A percentile compares a stretch with the other conserved stretches of the same genome.
Conservation (phyloP, 2,113 vertebrate genomes). For the Chaetodon trifascialis region DNA sequence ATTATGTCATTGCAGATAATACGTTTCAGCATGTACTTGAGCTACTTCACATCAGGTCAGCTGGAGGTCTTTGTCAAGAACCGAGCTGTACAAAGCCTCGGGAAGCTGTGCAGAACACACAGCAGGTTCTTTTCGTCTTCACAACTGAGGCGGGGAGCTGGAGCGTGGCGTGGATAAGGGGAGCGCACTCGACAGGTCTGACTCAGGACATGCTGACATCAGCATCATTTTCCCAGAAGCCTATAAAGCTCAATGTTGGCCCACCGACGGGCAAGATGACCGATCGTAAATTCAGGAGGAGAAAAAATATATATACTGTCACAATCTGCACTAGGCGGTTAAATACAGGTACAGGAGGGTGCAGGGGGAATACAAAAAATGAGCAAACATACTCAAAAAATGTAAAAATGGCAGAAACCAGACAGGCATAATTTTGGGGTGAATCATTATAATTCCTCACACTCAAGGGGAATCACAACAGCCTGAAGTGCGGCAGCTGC, state of each 20-base stretch:
- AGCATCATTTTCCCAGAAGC: slow-evolving; percentile 79
- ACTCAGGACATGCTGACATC: slow-evolving; percentile 77
- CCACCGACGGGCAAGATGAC: slow-evolving; percentile 46
- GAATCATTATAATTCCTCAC: not conserved
- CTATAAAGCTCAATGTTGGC: slow-evolving; percentile 63
- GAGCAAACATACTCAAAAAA: not conserved
- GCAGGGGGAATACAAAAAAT: not conserved
- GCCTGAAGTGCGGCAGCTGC: not conserved
- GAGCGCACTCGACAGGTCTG: slow-evolving; percentile 70
- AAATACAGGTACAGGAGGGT: slow-evolving; percentile 1
- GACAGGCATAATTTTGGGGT: not conserved
- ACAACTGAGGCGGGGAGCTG: slow-evolving; percentile 29
- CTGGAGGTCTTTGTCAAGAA: slow-evolving; percentile 13
- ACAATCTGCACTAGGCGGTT: slow-evolving; percentile 15
- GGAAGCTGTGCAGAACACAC: slow-evolving; percentile 12
- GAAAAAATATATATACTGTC: not conserved
- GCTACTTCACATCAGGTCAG: slow-evolving; percentile 18
- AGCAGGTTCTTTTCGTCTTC: slow-evolving; percentile 12
- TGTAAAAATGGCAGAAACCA: not conserved
- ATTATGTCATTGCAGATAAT: slow-evolving; percentile 28
- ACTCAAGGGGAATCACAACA: slow-evolving; percentile 1
- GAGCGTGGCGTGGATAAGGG: not conserved
- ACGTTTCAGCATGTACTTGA: slow-evolving; percentile 20
- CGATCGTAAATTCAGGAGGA: slow-evolving; percentile 31
- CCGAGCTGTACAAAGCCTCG: not conserved